Evolutionary conservation across 2,888 invertebrate genomes (phyloP).

Genomic region (Tachina fera): DNA sequence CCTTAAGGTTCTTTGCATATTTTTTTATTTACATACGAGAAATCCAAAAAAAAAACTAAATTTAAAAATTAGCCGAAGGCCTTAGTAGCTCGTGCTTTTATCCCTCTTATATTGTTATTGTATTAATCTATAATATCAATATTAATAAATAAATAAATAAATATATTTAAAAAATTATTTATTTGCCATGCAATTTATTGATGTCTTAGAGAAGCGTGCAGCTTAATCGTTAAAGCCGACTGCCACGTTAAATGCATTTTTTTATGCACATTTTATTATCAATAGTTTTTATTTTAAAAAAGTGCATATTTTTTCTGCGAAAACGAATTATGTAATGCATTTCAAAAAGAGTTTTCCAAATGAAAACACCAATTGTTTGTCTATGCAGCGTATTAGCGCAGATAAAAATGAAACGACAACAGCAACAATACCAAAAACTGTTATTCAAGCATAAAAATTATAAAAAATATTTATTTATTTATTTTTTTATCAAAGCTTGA

Average conservation of each 20-base stretch:
- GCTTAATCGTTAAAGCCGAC: not conserved
- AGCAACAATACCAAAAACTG: constrained; percentile 11
- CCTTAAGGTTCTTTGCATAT: too few relatives aligned
- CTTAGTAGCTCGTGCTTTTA: too few relatives aligned
- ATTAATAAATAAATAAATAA: too few relatives aligned
- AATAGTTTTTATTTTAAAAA: constrained; percentile 50
- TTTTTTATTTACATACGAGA: too few relatives aligned
- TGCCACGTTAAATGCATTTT: not conserved
- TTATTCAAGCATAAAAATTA: not conserved
- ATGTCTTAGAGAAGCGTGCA: not conserved
- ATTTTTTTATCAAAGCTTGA: constrained; percentile 14
- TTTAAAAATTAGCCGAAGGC: too few relatives aligned
- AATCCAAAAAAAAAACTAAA: too few relatives aligned
- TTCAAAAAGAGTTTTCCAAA: constrained; percentile 60
- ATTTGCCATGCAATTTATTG: not conserved
- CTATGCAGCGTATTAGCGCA: constrained; percentile 23
- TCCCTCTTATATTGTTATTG: too few relatives aligned
- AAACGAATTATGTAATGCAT: constrained; percentile 17
- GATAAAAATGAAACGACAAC: constrained; percentile 24
- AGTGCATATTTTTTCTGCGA: not conserved
- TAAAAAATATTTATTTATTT: not conserved
- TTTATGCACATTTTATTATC: constrained; percentile 14
- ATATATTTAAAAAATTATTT: too few relatives aligned
- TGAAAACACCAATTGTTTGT: constrained; percentile 62
- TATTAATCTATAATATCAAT: too few relatives aligned